Evolutionary conservation across 2,797 vertebrate species (phyloP).

Genomic region (Manis crassicaudata): DNA sequence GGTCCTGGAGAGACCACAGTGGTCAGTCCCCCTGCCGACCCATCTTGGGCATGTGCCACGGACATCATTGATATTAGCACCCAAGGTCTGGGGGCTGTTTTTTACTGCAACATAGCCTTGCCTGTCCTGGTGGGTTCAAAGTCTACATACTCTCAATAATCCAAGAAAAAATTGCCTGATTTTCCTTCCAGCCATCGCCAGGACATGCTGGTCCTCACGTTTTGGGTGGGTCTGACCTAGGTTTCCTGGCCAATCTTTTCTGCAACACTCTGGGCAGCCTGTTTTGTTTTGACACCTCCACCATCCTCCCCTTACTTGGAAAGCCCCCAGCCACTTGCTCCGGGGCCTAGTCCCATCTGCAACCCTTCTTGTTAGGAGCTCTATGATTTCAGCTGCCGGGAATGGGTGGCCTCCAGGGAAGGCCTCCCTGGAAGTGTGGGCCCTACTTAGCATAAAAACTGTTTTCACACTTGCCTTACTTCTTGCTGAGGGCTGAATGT

Average conservation of each 20-base stretch:
- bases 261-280: background rate
- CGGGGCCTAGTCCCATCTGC: background rate
- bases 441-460: conserved; percentile 79
- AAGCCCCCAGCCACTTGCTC: background rate
- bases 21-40: background rate
- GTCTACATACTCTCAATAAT: background rate
- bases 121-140: background rate
- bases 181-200: background rate
- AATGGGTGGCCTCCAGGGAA: background rate
- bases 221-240: background rate
- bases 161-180: background rate
- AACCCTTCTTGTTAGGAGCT: background rate
- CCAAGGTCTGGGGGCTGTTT: background rate
- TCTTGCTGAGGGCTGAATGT: conserved; percentile 71
- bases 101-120: background rate
- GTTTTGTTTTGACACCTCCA: background rate
- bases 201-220: background rate
- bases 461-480: conserved; percentile 84
- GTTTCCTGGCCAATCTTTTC: background rate
- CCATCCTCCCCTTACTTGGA: background rate
- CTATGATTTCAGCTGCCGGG: background rate
- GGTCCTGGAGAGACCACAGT: background rate
- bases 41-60: fast-evolving
- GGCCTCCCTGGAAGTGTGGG: conserved; percentile 70
- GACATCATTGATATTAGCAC: no score